These are phyloP conservation scores for Acropora yongei DNA, from an alignment of 64 coral and sea anemone genomes.

Conservation along the genomic window DNA sequence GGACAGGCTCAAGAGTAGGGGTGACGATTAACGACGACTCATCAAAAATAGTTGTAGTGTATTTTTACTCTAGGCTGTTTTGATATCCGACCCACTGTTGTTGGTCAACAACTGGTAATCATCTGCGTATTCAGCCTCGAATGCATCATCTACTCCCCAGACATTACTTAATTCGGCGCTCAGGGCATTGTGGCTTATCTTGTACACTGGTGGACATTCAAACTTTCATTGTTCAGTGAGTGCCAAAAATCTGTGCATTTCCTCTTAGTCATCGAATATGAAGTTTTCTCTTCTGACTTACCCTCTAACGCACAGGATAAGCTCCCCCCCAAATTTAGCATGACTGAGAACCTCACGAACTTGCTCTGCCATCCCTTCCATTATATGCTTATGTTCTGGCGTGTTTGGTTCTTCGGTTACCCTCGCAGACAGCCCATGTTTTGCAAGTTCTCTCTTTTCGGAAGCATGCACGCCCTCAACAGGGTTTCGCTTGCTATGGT, in stretches of 20 bases:
- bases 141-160: too few species aligned
- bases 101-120: neutral
- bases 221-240: too few species aligned
- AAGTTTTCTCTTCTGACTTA: neutral
- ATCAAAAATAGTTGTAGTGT: slow-evolving; percentile 31
- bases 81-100: neutral
- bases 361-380: slow-evolving; percentile 60
- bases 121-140: too few species aligned
- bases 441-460: slow-evolving; percentile 21
- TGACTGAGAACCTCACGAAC: slow-evolving; percentile 1
- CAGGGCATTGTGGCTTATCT: too few species aligned
- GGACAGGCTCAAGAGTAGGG: neutral
- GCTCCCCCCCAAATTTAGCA: slow-evolving; percentile 11
- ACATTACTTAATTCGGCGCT: too few species aligned
- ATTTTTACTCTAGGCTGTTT: slow-evolving; percentile 26
- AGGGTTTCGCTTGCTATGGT: neutral
- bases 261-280: too few species aligned
- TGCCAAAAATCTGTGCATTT: too few species aligned
- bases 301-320: neutral
- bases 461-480: neutral
- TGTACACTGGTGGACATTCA: too few species aligned
- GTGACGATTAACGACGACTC: neutral
- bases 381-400: slow-evolving; percentile 33
- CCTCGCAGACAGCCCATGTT: neutral
- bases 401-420: neutral